Base-by-base conservation (phyloP, 2,797 vertebrate genomes). In the Sitta carolinensis region DNA sequence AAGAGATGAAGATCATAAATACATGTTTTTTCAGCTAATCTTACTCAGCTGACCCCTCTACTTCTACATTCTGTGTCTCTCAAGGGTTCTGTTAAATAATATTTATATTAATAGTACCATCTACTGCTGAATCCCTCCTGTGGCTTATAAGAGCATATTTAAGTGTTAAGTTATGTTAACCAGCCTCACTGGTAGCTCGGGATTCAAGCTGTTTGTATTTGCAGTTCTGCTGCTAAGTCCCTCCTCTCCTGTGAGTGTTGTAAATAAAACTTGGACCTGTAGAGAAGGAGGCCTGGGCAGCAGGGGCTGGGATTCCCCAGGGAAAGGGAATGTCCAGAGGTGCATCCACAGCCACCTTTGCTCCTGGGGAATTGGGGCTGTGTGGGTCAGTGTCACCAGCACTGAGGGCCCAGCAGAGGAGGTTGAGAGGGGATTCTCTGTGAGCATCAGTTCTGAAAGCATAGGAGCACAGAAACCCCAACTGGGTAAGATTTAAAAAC, bases 141-240 rank as follows among this genome's bases (percentile, higher is more conserved):
- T 95, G 95, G 93, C 88, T 94, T 95, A 42, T 88, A 93, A 95
- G 83, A 95, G 94, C 91, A 26, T 91, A 63, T 96, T 94, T 96
- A 96, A 94, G 87, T 84, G 88, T 90, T 91, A 69, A 73, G 75
- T 94, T 94, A 91, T 77, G 79, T 85, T 96, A 95, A 91, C 85
- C 70, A 86, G 87, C 69, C 78, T 89, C 55, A 14, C 38, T 64
- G 62, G 50, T 84, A 87, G 89, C 91, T 87, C 17, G 7, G 43
- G 66, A 91, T 89, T 88, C 48, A 51, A 66, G 50, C 84, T 94
- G 85, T 85, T 93, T 86, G 51, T 88, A 6, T 91, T 84, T 86
- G 50, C 18, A 72, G 1, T 63, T 89, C 38, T 87, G 26, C 59
- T 90, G 69, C 32, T 21, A 14, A 55, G 32, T 45, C 86, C 62